A percentile compares a stretch with the other conserved stretches of the same genome.
Evolutionary conservation across 1,140 invertebrate species (phyloP).

Genomic region (Microplitis mediator): DNA sequence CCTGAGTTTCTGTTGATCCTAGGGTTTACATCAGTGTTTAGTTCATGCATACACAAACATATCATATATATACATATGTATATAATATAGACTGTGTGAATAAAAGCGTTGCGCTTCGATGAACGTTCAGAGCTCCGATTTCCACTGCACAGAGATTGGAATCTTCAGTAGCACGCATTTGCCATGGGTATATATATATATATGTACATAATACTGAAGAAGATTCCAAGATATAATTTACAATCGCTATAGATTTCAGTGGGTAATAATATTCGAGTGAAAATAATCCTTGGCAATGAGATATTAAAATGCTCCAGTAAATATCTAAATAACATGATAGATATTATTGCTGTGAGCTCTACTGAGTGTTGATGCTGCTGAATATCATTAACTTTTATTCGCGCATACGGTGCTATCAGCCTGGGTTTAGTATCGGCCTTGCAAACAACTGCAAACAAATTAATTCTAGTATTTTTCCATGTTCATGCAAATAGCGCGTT

Average conservation of each 20-base stretch:
- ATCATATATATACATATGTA: not conserved
- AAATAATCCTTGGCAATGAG: not conserved
- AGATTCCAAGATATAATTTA: not conserved
- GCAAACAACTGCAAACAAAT: not conserved
- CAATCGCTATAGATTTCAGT: not conserved
- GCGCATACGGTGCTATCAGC: too few relatives aligned
- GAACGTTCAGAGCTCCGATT: constrained; percentile 8
- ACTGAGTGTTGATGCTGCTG: too few relatives aligned
- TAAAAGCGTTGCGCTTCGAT: constrained; percentile 8
- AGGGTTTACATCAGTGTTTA: not conserved
- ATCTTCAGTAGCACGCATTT: constrained; percentile 9
- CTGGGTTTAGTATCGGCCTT: too few relatives aligned
- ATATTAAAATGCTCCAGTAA: not conserved
- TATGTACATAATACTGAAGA: too few relatives aligned
- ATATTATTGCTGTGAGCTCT: not conserved
- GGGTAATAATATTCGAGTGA: not conserved
- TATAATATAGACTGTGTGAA: not conserved
- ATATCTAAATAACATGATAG: not conserved
- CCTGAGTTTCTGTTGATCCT: not conserved
- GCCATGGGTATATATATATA: not conserved
- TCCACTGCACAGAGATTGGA: constrained; percentile 9
- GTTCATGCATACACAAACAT: not conserved
- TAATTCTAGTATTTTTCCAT: not conserved
- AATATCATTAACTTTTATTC: too few relatives aligned
- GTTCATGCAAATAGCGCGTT: not conserved